A percentile compares a stretch with the other conserved stretches of the same genome.
These are phyloP conservation scores for Sus scrofa DNA, from an alignment of 2,113 vertebrate species.

Conservation along the genomic window T2T-Sscrofa CM000816.6:18292501-18293000, in stretches of 20 bases:
- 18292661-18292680: background rate
- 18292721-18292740: background rate
- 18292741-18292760: background rate
- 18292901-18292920: background rate
- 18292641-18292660: no score
- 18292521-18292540: no score
- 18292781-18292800: background rate
- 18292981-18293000: no score
- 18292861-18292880: background rate
- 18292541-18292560: no score
- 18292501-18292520: no score
- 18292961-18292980: no score
- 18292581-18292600: no score
- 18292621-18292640: no score
- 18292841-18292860: slow-evolving; percentile 11
- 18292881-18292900: background rate
- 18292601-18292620: no score
- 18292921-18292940: no score
- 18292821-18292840: slow-evolving; percentile 3
- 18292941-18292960: no score
- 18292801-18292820: background rate
- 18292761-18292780: background rate
- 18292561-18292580: no score
- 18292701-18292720: background rate
- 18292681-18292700: background rate